Conservation (phyloP, 1,140 invertebrate species). For the Rhynchophorus ferrugineus region DNA sequence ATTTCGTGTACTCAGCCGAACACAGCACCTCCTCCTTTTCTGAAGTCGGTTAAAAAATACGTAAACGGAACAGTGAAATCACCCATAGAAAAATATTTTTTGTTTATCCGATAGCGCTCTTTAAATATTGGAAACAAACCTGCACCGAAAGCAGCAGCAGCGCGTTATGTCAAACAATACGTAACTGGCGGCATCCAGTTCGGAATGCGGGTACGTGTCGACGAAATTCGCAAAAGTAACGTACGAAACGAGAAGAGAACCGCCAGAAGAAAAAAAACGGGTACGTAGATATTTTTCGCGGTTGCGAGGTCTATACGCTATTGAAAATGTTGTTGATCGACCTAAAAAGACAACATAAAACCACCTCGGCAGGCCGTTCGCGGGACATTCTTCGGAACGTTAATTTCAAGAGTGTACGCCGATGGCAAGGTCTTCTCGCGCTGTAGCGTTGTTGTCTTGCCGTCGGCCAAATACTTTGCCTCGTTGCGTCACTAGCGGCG, state of each 20-base stretch:
- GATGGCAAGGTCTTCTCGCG: constrained; percentile 11
- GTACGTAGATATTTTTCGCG: background rate
- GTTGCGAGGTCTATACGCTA: constrained; percentile 7
- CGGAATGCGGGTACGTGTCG: background rate
- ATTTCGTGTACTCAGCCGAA: no score
- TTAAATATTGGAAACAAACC: no score
- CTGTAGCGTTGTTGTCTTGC: constrained; percentile 14
- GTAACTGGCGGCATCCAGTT: no score
- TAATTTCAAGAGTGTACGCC: constrained; percentile 18
- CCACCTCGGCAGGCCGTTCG: constrained; percentile 16
- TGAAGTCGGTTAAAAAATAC: no score
- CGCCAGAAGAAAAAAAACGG: constrained; percentile 3
- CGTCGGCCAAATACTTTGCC: constrained; percentile 14
- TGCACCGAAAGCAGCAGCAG: no score
- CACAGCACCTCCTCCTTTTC: no score
- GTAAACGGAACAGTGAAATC: no score
- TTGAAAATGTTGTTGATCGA: constrained; percentile 18
- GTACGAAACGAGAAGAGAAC: constrained; percentile 5
- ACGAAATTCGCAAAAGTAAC: background rate
- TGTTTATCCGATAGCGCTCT: no score
- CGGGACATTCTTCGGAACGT: constrained; percentile 17
- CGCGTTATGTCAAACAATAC: no score
- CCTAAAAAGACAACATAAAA: constrained; percentile 18
- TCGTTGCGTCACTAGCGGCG: constrained; percentile 12
- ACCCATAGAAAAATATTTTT: no score